phyloP scores from a whole-genome alignment of 2,797 vertebrate genomes.

The Gymnocypris eckloni region DNA sequence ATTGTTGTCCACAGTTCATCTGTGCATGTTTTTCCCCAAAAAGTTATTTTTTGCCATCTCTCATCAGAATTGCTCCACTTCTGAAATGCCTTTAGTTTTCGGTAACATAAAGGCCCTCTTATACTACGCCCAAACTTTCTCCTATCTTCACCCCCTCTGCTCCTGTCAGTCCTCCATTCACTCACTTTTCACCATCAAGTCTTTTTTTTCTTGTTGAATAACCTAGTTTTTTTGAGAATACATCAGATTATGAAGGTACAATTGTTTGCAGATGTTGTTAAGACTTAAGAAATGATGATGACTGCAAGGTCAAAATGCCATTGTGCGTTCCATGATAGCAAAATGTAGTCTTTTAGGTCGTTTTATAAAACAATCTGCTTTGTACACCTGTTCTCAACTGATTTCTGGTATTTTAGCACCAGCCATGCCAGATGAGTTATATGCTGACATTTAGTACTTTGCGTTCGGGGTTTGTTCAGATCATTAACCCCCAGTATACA shows the following conservation, averaged over 20 bases:
- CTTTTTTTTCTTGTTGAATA: background rate
- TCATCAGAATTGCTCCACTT: no score
- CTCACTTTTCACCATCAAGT: background rate
- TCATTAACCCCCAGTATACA: background rate
- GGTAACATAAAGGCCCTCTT: no score
- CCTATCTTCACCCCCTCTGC: no score
- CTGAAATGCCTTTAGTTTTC: no score
- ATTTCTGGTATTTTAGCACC: conserved; percentile 1
- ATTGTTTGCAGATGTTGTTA: background rate
- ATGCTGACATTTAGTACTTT: conserved; percentile 10
- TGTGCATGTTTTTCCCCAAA: no score
- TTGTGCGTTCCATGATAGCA: background rate
- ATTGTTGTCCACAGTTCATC: no score
- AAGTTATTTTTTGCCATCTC: no score
- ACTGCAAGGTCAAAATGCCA: background rate
- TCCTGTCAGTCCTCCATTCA: no score
- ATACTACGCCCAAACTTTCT: no score
- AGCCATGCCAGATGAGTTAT: background rate
- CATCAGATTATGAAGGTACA: background rate
- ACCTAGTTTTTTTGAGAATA: background rate
- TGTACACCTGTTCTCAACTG: background rate
- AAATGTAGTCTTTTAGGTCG: background rate
- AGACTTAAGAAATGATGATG: background rate
- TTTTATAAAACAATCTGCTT: background rate
- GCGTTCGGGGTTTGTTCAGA: background rate